Evolutionary conservation across 1,140 invertebrate genomes (phyloP).

Genomic region (Liolophura sinensis): DNA sequence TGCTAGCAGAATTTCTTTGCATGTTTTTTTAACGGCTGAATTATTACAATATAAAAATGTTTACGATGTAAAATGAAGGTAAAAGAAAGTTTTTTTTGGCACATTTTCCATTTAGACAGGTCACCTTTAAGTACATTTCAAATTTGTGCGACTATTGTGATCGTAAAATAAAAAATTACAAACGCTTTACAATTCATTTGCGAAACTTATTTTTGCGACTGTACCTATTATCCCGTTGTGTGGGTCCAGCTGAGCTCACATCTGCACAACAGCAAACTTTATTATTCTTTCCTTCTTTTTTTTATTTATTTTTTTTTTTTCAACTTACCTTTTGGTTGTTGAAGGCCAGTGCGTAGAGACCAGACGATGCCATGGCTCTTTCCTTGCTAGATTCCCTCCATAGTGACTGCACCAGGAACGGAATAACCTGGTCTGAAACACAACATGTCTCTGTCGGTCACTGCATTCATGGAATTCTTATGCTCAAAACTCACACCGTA

Average conservation of each 20-base stretch:
- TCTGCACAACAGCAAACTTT: background rate
- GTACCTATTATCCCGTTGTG: background rate
- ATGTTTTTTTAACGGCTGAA: no score
- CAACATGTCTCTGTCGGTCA: background rate
- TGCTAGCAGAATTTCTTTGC: no score
- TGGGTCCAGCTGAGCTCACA: no score
- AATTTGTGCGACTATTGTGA: background rate
- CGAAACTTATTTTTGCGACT: background rate
- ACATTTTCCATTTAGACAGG: no score
- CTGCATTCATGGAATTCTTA: no score
- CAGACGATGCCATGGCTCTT: slow-evolving; percentile 40
- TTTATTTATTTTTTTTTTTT: background rate
- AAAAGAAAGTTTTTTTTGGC: no score
- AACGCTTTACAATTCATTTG: background rate
- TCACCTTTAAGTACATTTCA: no score
- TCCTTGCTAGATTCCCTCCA: slow-evolving; percentile 23
- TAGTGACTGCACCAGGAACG: slow-evolving; percentile 38
- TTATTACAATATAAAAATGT: no score
- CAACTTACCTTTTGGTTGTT: slow-evolving; percentile 53
- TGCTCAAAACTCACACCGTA: no score
- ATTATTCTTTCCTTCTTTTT: background rate
- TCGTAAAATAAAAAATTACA: background rate
- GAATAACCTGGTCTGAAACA: slow-evolving; percentile 46
- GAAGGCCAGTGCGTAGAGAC: slow-evolving; percentile 47
- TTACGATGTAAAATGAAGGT: no score